These are phyloP conservation scores for Odontesthes bonariensis DNA, from an alignment of 2,113 vertebrate genomes.

Conservation along the genomic window DNA sequence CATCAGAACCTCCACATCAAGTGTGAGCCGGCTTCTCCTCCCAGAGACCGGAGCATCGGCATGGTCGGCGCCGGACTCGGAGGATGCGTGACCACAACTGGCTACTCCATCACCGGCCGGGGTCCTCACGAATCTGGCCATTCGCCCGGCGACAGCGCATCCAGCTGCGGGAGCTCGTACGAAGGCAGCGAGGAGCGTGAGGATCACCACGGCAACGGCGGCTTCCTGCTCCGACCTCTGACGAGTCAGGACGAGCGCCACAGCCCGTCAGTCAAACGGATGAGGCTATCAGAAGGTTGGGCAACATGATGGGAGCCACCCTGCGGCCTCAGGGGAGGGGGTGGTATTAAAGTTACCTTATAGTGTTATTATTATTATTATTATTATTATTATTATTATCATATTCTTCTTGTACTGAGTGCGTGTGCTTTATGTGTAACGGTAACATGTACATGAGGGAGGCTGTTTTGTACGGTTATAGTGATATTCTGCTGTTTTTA, in stretches of 20 bases:
- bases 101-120: constrained; percentile 44
- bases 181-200: constrained; percentile 96
- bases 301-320: constrained; percentile 88
- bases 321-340: constrained; percentile 22
- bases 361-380: constrained; percentile 80
- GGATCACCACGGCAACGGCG: constrained; percentile 83
- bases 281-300: constrained; percentile 96
- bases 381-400: constrained; percentile 83
- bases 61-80: constrained; percentile 44
- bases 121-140: constrained; percentile 86
- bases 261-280: constrained; percentile 95
- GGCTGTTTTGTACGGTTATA: constrained; percentile 9
- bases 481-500: constrained; percentile 30
- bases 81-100: constrained; percentile 64
- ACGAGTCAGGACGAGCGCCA: constrained; percentile 89
- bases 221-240: constrained; percentile 91
- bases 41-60: constrained; percentile 85
- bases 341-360: constrained; percentile 62
- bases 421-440: constrained; percentile 93
- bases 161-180: constrained; percentile 98
- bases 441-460: constrained; percentile 64
- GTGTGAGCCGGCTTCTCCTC: constrained; percentile 97
- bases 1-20: constrained; percentile 96
- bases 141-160: constrained; percentile 95
- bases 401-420: constrained; percentile 90